Base-by-base conservation (phyloP, 2,888 invertebrate species). In the Dryococelus australis region DNA sequence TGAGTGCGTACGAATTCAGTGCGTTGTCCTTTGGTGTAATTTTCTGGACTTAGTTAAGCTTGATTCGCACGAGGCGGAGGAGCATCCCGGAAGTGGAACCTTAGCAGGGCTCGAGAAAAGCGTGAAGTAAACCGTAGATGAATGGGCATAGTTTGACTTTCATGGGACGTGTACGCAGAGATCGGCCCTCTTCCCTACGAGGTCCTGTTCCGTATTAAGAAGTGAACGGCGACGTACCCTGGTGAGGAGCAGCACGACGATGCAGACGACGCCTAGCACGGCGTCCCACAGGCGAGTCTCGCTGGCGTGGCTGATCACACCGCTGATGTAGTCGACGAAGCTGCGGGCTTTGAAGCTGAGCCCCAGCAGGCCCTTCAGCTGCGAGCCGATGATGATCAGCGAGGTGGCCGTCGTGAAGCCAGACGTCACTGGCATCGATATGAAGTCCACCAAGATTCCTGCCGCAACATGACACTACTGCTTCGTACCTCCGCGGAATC, bases 371-470 rank as follows among this genome's bases (percentile, higher is more conserved):
- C 95, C 95, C 92, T 96, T 97, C 24, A 97, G 90, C 53, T 89
- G 88, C 35, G 88, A 88, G 27, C 83, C 93, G 79, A 96, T 94
- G 90, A 98, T 97, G 90, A 97, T 96, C 16, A 97, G 92, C 0
- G 97, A 96, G 28, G 97, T 97, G 20, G 97, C 97, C 1, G 97
- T 96, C 81, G 97, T 97, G 92, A 98, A 98, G 2, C 97, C 97
- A 89, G 96, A 96, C 27, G 96, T 96, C 86, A 97, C 97, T 16
- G 97, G 96, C 43, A 96, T 94, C 0, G 97, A 97, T 90, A 98
- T 97, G 91, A 97, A 96, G 90, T 97, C 97, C 87, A 97, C 96
- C 89, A 97, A 93, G 92, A 97, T 97, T 86, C 97, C 97, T 97
- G 92, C 20, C 35, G 4, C 4, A 4, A 35, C 35, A 35, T 35